These are phyloP conservation scores for Petrophora chlorosata DNA, from an alignment of 2,888 invertebrate species.

Conservation along the genomic window DNA sequence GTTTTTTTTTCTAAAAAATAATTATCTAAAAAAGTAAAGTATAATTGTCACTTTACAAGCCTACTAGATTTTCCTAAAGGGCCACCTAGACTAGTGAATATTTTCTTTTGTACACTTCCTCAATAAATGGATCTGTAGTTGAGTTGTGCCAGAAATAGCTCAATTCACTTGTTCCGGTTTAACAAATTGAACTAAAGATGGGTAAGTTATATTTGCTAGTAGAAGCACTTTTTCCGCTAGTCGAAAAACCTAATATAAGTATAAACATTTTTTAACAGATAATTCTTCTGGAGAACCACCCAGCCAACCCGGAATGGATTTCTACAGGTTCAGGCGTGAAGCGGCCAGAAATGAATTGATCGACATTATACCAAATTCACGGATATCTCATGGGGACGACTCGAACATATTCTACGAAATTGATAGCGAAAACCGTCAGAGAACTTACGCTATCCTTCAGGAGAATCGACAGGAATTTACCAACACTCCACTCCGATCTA, in stretches of 20 bases:
- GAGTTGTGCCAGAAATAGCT: constrained; percentile 12
- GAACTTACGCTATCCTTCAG: constrained; percentile 70
- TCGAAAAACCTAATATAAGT: too few relatives aligned
- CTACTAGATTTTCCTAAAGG: constrained; percentile 41
- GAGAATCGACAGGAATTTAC: constrained; percentile 66
- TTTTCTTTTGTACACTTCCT: constrained; percentile 34
- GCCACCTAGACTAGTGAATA: constrained; percentile 39
- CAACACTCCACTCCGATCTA: constrained; percentile 60
- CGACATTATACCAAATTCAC: constrained; percentile 5
- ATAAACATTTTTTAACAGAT: too few relatives aligned
- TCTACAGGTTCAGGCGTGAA: constrained; percentile 63
- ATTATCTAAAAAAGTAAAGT: too few relatives aligned
- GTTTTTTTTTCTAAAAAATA: too few relatives aligned
- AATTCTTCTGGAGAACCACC: background rate
- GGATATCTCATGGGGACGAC: constrained; percentile 29
- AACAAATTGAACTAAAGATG: constrained; percentile 15
- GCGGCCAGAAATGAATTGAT: constrained; percentile 47
- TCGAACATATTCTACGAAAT: constrained; percentile 47
- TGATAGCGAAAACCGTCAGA: constrained; percentile 53
- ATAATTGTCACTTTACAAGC: too few relatives aligned
- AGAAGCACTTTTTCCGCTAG: too few relatives aligned
- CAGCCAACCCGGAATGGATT: constrained; percentile 39
- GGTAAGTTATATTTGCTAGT: constrained; percentile 25
- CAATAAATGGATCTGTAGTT: constrained; percentile 21
- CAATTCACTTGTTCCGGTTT: constrained; percentile 9